Conservation (phyloP, 1,140 invertebrate genomes). For the Lordiphosa stackelbergi region DNA sequence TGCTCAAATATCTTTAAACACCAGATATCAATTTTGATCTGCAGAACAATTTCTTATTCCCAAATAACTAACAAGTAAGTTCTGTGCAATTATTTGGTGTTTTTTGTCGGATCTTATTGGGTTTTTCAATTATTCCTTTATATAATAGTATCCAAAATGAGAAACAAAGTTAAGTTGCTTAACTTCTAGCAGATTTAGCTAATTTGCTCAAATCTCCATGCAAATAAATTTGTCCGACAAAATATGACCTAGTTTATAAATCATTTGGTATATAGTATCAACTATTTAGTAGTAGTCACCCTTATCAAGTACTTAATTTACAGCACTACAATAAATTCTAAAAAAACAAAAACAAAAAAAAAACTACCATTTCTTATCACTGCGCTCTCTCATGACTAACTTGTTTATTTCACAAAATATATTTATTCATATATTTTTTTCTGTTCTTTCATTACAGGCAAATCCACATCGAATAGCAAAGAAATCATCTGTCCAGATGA, state of each 20-base stretch:
- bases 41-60: too few species aligned
- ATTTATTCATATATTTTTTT: slow-evolving; percentile 10
- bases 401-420: slow-evolving; percentile 1
- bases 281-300: not conserved
- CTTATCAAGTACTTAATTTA: slow-evolving; percentile 19
- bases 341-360: too few species aligned
- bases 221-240: slow-evolving; percentile 20
- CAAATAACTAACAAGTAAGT: too few species aligned
- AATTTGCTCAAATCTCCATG: not conserved
- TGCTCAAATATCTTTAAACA: too few species aligned
- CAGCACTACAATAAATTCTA: not conserved
- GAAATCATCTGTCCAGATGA: slow-evolving; percentile 82
- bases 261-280: not conserved
- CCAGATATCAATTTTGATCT: too few species aligned
- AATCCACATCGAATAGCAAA: slow-evolving; percentile 81
- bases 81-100: too few species aligned
- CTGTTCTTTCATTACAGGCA: slow-evolving; percentile 78
- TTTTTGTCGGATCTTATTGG: too few species aligned
- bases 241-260: slow-evolving; percentile 36
- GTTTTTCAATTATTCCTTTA: too few species aligned
- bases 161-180: too few species aligned
- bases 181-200: too few species aligned
- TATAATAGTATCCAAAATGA: too few species aligned
- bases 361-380: slow-evolving; percentile 9
- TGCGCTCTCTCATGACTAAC: not conserved